Evolutionary conservation across 2,797 vertebrate genomes (phyloP), one percentile per base, ranked within the genome.

Genomic region (Thaleichthys pacificus): DNA sequence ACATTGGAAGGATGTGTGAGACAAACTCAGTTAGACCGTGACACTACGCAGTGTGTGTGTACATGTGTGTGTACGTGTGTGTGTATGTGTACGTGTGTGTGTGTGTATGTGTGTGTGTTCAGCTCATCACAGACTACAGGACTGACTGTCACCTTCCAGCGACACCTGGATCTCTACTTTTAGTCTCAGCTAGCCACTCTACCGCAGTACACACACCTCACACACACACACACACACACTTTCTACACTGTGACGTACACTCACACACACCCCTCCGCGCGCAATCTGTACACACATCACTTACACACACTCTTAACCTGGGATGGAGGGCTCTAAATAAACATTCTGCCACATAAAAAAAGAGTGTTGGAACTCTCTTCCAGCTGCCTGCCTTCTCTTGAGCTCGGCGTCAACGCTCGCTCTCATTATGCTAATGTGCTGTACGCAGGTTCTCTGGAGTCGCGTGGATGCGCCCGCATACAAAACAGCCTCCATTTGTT

Each of bases 401-500:
- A 47, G 70, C 74, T 78, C 42, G 82, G 82, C 78, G 70, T 67
- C 69, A 77, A 76, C 78, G 84, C 77, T 85, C 79, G 61, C 81
- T 85, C 82, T 77, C 79, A 87, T 90, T 90, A 93, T 93, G 88
- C 84, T 91, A 91, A 93, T 91, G 72, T 82, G 80, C 71, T 56
- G 54, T 72, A 82, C 77, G 71, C 73, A 56, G 70, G 65, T 74
- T 80, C 79, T 82, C 28, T 69, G 60, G 72, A 80, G 82, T 68
- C 61, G 21, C 35, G 65, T 61, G 66, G 77, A 86, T 77, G 72
- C 68, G 77, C 71, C 71, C 77, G 90, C 90, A 92, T 90, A 84
- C 82, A 86, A 90, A 91, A 77, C 85, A 83, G 77, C 61, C 71
- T 80, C 75, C 80, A 75, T 91, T 87, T 89, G 74, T 86, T 85